These are phyloP conservation scores for Myanophis thanlyinensis DNA, from an alignment of 2,113 vertebrate species.

Conservation along the genomic window DNA sequence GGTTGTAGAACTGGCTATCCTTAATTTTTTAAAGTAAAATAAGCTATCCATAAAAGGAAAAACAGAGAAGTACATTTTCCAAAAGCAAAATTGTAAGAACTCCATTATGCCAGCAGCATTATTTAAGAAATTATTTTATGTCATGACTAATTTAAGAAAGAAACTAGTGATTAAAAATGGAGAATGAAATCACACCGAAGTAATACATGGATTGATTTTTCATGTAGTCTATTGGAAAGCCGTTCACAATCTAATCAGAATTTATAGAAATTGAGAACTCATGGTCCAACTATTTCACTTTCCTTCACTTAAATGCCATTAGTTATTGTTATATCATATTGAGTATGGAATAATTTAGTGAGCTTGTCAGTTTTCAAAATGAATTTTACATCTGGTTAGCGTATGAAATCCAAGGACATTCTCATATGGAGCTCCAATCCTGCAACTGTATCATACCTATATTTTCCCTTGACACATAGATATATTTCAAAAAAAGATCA, in stretches of 20 bases:
- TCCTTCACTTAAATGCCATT: neutral
- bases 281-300: neutral
- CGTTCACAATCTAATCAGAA: slow-evolving; percentile 5
- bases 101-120: neutral
- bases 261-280: neutral
- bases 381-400: neutral
- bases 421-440: neutral
- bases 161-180: slow-evolving; percentile 3
- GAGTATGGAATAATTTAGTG: neutral
- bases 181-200: neutral
- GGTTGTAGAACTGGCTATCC: neutral
- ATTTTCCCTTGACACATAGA: neutral
- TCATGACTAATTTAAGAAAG: neutral
- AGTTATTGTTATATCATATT: slow-evolving; percentile 4
- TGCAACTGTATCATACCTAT: neutral
- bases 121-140: neutral
- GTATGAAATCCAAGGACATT: slow-evolving; percentile 1
- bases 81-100: neutral
- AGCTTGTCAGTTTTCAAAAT: slow-evolving; percentile 5
- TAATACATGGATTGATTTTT: slow-evolving; percentile 3
- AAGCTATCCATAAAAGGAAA: neutral
- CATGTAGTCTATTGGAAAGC: neutral
- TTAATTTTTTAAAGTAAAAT: neutral
- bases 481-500: neutral
- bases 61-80: neutral